A percentile compares a stretch with the other conserved stretches of the same genome.
phyloP scores from a whole-genome alignment of 2,888 invertebrate species.

The Ophion slaviceki region DNA sequence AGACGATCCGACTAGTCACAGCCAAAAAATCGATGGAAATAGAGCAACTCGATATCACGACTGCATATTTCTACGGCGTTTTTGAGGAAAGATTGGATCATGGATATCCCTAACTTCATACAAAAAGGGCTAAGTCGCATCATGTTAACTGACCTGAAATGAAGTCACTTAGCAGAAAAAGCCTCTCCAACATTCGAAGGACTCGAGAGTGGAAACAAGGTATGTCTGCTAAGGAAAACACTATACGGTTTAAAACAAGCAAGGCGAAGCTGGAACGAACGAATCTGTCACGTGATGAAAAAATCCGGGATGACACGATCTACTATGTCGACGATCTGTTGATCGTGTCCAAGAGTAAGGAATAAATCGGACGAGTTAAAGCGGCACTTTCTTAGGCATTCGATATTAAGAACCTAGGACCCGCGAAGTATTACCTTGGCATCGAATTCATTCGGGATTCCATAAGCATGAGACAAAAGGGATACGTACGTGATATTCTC shows the following conservation, averaged over 20 bases:
- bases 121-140: too few relatives aligned
- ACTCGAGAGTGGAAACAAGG: too few relatives aligned
- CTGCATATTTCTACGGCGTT: conserved; percentile 6
- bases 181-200: too few relatives aligned
- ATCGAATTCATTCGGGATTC: conserved; percentile 39
- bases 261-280: too few relatives aligned
- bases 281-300: too few relatives aligned
- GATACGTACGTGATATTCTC: too few relatives aligned
- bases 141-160: background rate
- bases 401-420: conserved; percentile 57
- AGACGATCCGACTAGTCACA: background rate
- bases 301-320: too few relatives aligned
- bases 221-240: too few relatives aligned
- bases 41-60: conserved; percentile 3
- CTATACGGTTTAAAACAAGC: too few relatives aligned
- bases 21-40: background rate
- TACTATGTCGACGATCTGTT: conserved; percentile 56
- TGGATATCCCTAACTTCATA: background rate
- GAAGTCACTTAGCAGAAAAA: background rate
- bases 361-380: background rate
- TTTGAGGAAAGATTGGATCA: background rate
- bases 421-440: conserved; percentile 53
- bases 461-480: background rate
- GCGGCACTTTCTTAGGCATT: conserved; percentile 15
- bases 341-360: conserved; percentile 7